Base-by-base conservation (phyloP, 2,888 invertebrate species). In the Odontothrips loti region DNA sequence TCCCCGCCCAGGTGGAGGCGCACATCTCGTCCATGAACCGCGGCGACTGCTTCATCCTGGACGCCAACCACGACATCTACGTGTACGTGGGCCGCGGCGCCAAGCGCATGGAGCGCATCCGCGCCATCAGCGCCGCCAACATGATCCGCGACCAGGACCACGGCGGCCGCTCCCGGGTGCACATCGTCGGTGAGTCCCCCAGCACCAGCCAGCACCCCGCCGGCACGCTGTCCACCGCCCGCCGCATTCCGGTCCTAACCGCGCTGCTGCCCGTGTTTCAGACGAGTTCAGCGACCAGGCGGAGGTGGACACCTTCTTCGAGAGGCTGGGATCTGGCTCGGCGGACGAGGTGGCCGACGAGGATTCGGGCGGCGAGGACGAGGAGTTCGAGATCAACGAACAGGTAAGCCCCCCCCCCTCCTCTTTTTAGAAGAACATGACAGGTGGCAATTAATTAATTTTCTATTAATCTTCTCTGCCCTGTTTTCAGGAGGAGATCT, bases 41-140 rank as follows among this genome's bases (percentile, higher is more conserved):
- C 86, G 96, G 96, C 0, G 96, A 96, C 86, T 93, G 93, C 84
- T 96, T 96, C 88, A 93, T 96, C 84, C 88, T 96, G 85, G 96
- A 96, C 87, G 89, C 91, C 51, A 93, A 94, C 75, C 90, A 89
- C 83, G 90, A 92, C 81, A 92, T 96, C 83, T 93, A 92, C 85
- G 92, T 96, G 0, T 96, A 93, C 89, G 92, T 93, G 47, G 96
- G 96, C 0, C 88, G 89, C 0, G 91, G 91, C 80, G 92, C 94
- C 58, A 93, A 91, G 86, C 91, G 92, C 81, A 90, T 94, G 80
- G 96, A 96, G 88, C 90, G 92, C 83, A 88, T 96, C 80, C 96
- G 95, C 89, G 95, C 95, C 0, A 92, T 92, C 82, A 92, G 93
- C 82, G 92, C 95, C 20, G 96, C 95, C 27, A 94, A 93, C 86